Conservation (phyloP, 2,888 invertebrate species). For the Lycocerus yunnanus region DNA sequence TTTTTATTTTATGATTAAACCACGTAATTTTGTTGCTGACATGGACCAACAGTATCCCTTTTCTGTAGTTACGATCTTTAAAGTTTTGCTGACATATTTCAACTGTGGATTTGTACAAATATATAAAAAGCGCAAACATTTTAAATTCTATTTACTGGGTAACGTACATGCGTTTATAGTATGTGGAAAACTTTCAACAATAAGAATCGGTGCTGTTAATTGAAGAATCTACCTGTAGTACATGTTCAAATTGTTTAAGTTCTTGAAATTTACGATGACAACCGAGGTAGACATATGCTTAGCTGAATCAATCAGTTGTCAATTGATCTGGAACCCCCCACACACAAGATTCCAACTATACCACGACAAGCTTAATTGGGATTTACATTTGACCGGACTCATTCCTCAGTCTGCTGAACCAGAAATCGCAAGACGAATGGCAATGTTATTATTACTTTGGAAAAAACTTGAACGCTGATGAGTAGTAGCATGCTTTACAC, state of each 20-base stretch:
- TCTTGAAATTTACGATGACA: slow-evolving; percentile 50
- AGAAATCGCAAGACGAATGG: slow-evolving; percentile 29
- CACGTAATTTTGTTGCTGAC: neutral
- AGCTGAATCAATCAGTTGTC: slow-evolving; percentile 56
- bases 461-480: slow-evolving; percentile 3
- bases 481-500: slow-evolving; percentile 1
- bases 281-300: slow-evolving; percentile 46
- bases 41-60: neutral
- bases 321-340: slow-evolving; percentile 45
- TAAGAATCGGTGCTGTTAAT: slow-evolving; percentile 27
- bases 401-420: slow-evolving; percentile 43
- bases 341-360: slow-evolving; percentile 47
- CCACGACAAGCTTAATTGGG: slow-evolving; percentile 54
- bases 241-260: slow-evolving; percentile 28
- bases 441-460: slow-evolving; percentile 8
- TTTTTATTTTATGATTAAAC: neutral
- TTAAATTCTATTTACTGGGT: slow-evolving; percentile 2
- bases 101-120: neutral
- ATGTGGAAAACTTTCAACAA: slow-evolving; percentile 11
- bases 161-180: slow-evolving; percentile 4
- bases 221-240: slow-evolving; percentile 26
- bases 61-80: neutral
- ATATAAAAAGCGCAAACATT: neutral
- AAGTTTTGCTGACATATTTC: neutral
- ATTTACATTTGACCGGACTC: slow-evolving; percentile 53